Evolutionary conservation across 2,113 vertebrate species (phyloP).

Genomic region (Protobothrops flavoviridis): DNA sequence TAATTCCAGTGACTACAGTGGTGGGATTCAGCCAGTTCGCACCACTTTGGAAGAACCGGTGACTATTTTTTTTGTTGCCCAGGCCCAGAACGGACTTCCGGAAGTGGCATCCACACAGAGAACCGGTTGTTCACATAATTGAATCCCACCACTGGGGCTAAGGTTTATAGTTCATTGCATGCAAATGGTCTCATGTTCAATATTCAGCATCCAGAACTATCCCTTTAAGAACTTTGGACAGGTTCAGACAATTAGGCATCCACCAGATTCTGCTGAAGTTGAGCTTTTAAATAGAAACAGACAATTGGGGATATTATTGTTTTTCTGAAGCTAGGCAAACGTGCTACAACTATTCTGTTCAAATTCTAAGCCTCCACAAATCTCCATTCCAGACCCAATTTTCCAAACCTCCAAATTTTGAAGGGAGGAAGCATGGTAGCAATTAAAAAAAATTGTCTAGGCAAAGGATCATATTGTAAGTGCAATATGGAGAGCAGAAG

Average conservation of each 20-base stretch:
- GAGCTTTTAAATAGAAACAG: not conserved
- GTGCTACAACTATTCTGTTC: not conserved
- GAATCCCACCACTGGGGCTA: not conserved
- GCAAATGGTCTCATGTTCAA: not conserved
- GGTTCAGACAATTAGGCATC: not conserved
- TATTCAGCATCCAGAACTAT: not conserved
- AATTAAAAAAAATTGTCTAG: not conserved
- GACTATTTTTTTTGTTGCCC: no score
- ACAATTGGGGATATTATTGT: not conserved
- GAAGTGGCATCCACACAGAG: no score
- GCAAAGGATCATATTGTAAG: not conserved
- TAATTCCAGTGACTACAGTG: not conserved
- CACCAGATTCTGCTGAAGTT: not conserved
- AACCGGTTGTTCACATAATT: no score
- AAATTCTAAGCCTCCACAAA: not conserved
- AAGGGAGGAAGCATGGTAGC: not conserved
- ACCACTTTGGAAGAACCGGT: no score
- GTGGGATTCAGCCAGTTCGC: no score
- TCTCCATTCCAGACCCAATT: not conserved
- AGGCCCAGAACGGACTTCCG: no score
- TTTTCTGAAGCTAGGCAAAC: not conserved
- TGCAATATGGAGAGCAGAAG: not conserved
- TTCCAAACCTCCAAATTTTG: not conserved
- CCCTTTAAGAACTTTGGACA: not conserved
- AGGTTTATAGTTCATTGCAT: not conserved